Evolutionary conservation across 2,113 vertebrate genomes (phyloP).

Genomic region (Cyanoramphus novaezelandiae): DNA sequence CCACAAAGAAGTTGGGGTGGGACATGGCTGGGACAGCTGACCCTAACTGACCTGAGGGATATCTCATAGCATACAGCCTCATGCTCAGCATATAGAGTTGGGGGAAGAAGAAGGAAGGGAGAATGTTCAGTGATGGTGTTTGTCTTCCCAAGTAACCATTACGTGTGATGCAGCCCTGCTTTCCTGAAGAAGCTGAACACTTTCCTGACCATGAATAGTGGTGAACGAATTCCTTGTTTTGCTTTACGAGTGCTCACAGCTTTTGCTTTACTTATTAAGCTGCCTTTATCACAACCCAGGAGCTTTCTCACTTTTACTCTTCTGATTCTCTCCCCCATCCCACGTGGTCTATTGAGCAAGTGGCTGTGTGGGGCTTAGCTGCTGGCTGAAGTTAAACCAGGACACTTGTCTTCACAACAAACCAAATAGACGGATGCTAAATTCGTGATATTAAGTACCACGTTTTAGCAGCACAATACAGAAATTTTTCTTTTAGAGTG

Average conservation of each 20-base stretch:
- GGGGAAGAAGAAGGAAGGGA: not conserved
- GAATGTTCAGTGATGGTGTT: not conserved
- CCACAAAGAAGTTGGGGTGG: not conserved
- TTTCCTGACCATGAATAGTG: not conserved
- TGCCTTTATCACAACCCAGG: not conserved
- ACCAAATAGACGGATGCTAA: not conserved
- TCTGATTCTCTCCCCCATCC: not conserved
- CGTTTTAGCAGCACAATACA: not conserved
- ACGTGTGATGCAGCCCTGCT: not conserved
- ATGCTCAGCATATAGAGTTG: rapidly evolving
- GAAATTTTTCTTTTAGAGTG: not conserved
- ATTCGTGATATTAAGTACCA: not conserved
- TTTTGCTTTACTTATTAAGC: not conserved
- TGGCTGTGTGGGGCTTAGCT: not conserved
- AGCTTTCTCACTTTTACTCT: not conserved
- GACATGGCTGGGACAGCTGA: not conserved
- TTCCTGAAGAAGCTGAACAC: not conserved
- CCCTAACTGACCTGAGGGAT: not conserved
- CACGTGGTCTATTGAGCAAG: rapidly evolving
- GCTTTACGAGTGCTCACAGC: not conserved
- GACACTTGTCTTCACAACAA: not conserved
- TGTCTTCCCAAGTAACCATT: not conserved
- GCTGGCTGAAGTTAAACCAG: not conserved
- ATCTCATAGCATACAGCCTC: not conserved
- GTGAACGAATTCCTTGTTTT: not conserved